A percentile compares a stretch with the other conserved stretches of the same genome.
These are phyloP conservation scores for Gila robusta DNA, from an alignment of 2,797 vertebrate genomes.

Conservation along the genomic window DNA sequence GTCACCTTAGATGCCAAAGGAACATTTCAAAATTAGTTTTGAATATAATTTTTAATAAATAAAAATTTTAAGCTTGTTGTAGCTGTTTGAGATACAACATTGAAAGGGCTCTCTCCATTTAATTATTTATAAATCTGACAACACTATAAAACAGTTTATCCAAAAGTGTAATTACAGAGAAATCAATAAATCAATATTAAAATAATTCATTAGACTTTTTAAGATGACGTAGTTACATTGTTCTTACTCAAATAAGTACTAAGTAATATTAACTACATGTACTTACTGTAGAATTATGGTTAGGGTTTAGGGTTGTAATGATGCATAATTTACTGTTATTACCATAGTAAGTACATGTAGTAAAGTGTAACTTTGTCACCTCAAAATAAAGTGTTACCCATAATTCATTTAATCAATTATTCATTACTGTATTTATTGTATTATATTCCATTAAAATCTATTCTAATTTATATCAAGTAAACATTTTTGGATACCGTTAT, in stretches of 20 bases:
- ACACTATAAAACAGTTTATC: not conserved
- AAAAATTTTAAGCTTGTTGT: not conserved
- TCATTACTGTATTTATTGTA: not conserved
- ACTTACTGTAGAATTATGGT: not conserved
- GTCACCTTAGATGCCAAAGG: not conserved
- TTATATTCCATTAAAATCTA: not conserved
- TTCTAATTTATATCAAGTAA: not conserved
- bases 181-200: slow-evolving; percentile 17
- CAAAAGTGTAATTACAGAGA: slow-evolving; percentile 6
- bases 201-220: not conserved
- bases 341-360: not conserved
- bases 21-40: not conserved
- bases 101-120: not conserved
- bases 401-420: not conserved
- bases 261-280: not conserved
- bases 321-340: too few relatives aligned
- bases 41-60: not conserved
- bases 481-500: not conserved
- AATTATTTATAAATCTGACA: not conserved
- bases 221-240: not conserved
- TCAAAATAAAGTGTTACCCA: not conserved
- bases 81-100: not conserved
- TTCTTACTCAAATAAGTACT: not conserved
- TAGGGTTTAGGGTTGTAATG: too few relatives aligned
- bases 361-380: too few relatives aligned